A percentile compares a stretch with the other conserved stretches of the same genome.
These are phyloP conservation scores for Anas platyrhynchos DNA, from an alignment of 2,113 vertebrate species.

Conservation along the genomic window DNA sequence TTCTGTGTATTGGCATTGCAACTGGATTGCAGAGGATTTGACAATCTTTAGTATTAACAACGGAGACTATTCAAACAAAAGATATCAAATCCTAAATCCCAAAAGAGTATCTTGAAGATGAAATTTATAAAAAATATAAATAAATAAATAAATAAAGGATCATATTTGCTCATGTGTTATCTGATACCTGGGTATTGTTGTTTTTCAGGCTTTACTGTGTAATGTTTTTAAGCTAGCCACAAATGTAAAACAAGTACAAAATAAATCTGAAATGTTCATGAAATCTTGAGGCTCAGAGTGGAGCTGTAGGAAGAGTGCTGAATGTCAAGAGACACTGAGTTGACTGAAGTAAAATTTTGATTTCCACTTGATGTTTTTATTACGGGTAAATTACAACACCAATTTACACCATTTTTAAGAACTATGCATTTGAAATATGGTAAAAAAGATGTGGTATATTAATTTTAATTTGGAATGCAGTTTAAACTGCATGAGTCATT, in stretches of 20 bases:
- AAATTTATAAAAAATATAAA: background rate
- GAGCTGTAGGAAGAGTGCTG: background rate
- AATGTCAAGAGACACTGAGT: background rate
- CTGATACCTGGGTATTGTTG: background rate
- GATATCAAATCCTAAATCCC: background rate
- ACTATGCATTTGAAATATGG: background rate
- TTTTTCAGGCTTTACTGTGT: background rate
- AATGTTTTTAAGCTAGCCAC: background rate
- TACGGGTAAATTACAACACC: background rate
- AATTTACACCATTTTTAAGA: background rate
- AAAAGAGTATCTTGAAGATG: background rate
- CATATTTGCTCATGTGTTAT: background rate
- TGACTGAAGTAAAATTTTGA: background rate
- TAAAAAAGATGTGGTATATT: background rate
- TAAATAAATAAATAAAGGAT: background rate
- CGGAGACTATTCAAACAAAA: background rate
- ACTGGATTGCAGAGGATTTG: background rate
- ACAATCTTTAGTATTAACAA: background rate
- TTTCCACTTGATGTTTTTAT: background rate
- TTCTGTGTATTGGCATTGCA: background rate
- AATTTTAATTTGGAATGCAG: background rate
- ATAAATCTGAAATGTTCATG: background rate
- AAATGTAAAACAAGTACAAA: constrained; percentile 12
- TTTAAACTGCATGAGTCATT: background rate
- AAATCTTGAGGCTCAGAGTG: background rate